Percentiles rank a stretch among this genome's conserved stretches.
phyloP scores from a whole-genome alignment of 2,113 vertebrate species.

The Lophotis ruficrista region DNA sequence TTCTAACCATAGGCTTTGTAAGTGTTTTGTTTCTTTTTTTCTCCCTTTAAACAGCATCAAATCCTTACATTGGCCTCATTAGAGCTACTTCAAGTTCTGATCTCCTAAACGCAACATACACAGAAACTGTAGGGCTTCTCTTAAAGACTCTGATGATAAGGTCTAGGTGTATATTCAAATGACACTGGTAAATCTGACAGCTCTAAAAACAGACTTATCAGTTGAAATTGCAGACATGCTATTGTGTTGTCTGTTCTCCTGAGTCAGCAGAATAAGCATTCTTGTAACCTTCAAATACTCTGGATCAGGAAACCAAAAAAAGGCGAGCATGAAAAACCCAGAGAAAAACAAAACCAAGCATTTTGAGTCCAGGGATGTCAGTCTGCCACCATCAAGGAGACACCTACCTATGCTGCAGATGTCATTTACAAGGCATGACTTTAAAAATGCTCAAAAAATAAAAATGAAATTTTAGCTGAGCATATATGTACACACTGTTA shows the following conservation, averaged over 20 bases:
- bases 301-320: background rate
- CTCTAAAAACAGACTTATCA: background rate
- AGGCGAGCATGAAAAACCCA: background rate
- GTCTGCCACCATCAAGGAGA: background rate
- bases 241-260: background rate
- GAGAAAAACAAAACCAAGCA: background rate
- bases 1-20: background rate
- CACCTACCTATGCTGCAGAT: background rate
- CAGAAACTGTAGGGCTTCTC: background rate
- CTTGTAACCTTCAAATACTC: slow-evolving; percentile 9
- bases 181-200: background rate
- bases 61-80: background rate
- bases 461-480: background rate
- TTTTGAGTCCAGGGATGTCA: background rate
- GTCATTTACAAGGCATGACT: background rate
- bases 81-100: background rate
- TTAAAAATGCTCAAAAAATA: background rate
- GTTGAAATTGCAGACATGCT: background rate
- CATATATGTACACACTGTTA: background rate
- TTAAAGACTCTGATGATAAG: background rate
- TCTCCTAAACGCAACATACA: background rate
- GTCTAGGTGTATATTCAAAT: background rate
- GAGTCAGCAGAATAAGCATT: slow-evolving; percentile 18
- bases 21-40: background rate
- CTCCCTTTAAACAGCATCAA: background rate